A percentile compares a stretch with the other conserved stretches of the same genome.
phyloP scores from a whole-genome alignment of 2,797 vertebrate species.

The Gallinago stenura region DNA sequence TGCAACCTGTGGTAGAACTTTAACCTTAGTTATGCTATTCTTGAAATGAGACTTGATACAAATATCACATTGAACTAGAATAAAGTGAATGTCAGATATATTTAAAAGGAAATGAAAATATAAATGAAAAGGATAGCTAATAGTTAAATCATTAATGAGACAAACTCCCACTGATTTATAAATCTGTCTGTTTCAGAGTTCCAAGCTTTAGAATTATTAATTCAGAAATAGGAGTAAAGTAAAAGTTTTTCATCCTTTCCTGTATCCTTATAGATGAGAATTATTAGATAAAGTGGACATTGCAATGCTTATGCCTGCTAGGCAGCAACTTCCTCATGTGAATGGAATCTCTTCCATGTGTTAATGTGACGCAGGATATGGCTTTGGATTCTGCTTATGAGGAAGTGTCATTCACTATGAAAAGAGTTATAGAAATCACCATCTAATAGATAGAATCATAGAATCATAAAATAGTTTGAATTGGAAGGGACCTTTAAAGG shows the following conservation, averaged over 20 bases:
- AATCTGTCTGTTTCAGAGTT: not conserved
- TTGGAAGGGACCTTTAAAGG: not conserved
- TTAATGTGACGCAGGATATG: not conserved
- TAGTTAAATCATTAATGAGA: not conserved
- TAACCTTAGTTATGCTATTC: not conserved
- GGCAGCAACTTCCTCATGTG: not conserved
- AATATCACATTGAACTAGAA: not conserved
- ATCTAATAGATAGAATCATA: not conserved
- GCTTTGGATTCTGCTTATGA: not conserved
- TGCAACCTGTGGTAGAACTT: not conserved
- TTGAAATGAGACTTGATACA: not conserved
- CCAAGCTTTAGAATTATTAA: not conserved
- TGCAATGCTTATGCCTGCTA: not conserved
- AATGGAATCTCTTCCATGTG: not conserved
- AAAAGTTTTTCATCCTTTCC: not conserved
- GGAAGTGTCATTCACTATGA: not conserved
- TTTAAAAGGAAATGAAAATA: not conserved
- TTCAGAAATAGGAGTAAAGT: not conserved
- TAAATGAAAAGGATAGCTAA: not conserved
- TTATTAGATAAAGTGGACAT: not conserved
- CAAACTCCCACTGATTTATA: not conserved
- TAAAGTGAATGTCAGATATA: not conserved
- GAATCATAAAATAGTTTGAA: not conserved
- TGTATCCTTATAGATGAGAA: not conserved
- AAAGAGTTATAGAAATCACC: not conserved